Evolutionary conservation across 2,888 invertebrate species (phyloP).

Genomic region (Sympetrum striolatum): DNA sequence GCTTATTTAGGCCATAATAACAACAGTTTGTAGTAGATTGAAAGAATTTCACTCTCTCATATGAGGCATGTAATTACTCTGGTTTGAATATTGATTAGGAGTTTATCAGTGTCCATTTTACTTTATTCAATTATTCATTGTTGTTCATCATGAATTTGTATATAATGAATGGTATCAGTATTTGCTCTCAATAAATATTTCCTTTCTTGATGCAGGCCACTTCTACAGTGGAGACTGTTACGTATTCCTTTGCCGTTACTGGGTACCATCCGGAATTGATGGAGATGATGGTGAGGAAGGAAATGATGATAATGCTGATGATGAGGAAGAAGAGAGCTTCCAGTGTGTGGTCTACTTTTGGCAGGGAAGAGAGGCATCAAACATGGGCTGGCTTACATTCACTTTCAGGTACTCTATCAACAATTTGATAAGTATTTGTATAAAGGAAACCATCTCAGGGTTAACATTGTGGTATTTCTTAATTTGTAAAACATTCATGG

Average conservation of each 20-base stretch:
- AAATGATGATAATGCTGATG: slow-evolving; percentile 55
- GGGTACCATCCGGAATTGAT: slow-evolving; percentile 74
- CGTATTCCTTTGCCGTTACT: slow-evolving; percentile 96
- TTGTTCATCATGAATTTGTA: background rate
- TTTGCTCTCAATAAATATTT: background rate
- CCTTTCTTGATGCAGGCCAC: slow-evolving; percentile 62
- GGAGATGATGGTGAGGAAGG: slow-evolving; percentile 65
- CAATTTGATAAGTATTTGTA: background rate
- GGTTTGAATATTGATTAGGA: too few species aligned
- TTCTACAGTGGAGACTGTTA: slow-evolving; percentile 97
- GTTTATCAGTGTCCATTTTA: too few species aligned
- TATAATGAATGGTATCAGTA: background rate
- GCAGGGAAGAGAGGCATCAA: slow-evolving; percentile 96
- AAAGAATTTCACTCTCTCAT: too few species aligned
- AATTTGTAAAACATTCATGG: too few species aligned
- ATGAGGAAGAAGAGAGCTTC: slow-evolving; percentile 71
- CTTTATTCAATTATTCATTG: background rate
- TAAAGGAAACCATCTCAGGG: too few species aligned
- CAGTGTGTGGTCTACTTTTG: slow-evolving; percentile 99
- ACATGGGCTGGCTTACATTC: slow-evolving; percentile 99
- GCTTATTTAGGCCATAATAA: too few species aligned
- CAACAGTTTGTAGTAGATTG: too few species aligned
- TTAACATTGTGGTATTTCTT: too few species aligned
- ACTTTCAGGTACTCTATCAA: slow-evolving; percentile 76
- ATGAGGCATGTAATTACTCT: too few species aligned